These are phyloP conservation scores for Physella acuta DNA, from an alignment of 1,140 invertebrate species.

Conservation along the genomic window DNA sequence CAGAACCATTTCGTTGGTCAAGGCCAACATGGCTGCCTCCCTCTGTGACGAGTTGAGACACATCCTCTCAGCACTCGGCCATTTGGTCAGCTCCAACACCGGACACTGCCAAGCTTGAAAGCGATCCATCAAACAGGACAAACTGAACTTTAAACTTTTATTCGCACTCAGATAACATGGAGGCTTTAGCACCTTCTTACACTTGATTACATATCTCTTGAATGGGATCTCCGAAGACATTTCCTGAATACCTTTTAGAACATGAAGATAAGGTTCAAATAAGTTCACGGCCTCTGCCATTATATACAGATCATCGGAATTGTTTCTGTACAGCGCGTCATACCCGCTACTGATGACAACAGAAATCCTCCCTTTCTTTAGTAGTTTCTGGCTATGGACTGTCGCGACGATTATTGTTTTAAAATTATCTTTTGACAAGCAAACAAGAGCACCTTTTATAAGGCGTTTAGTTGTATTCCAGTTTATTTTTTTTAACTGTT, in stretches of 20 bases:
- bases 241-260: slow-evolving; percentile 57
- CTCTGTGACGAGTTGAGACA: slow-evolving; percentile 28
- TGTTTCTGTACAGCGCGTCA: slow-evolving; percentile 9
- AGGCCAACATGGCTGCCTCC: slow-evolving; percentile 58
- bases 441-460: slow-evolving; percentile 72
- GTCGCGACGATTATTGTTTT: slow-evolving; percentile 70
- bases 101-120: not conserved
- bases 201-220: slow-evolving; percentile 48
- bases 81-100: not conserved
- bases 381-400: slow-evolving; percentile 65
- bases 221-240: slow-evolving; percentile 56
- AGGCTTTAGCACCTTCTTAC: slow-evolving; percentile 36
- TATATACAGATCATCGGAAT: slow-evolving; percentile 36
- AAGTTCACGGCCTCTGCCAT: slow-evolving; percentile 63
- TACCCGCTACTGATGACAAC: slow-evolving; percentile 55
- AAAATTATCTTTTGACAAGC: slow-evolving; percentile 72
- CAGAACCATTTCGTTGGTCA: slow-evolving; percentile 65
- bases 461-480: slow-evolving; percentile 65
- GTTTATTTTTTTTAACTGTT: slow-evolving; percentile 39
- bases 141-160: slow-evolving; percentile 20
- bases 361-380: slow-evolving; percentile 38
- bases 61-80: slow-evolving; percentile 16
- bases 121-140: not conserved
- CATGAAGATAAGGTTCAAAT: slow-evolving; percentile 63
- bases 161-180: slow-evolving; percentile 41